These are phyloP conservation scores for Huso huso DNA, from an alignment of 2,797 vertebrate genomes.

Conservation along the genomic window DNA sequence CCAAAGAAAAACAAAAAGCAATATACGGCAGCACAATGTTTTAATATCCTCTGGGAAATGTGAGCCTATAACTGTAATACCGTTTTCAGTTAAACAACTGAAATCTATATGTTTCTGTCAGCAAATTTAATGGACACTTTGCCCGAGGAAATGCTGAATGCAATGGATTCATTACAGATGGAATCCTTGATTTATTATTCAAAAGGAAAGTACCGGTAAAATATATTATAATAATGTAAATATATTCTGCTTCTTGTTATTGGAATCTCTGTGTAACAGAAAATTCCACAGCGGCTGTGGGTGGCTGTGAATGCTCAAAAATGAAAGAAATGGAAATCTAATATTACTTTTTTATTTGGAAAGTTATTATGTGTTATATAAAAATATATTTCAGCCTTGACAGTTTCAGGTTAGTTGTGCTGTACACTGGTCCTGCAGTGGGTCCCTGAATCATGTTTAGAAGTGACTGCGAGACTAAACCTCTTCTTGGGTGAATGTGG, in stretches of 20 bases:
- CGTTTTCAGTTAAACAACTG: conserved; percentile 9
- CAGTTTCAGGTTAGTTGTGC: too few species aligned
- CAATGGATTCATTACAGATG: conserved; percentile 31
- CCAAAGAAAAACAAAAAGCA: not conserved
- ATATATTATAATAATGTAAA: conserved; percentile 21
- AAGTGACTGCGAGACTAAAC: too few species aligned
- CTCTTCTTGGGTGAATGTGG: too few species aligned
- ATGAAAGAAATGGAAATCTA: too few species aligned
- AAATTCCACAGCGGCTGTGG: too few species aligned
- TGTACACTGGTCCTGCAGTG: too few species aligned
- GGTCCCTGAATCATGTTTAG: too few species aligned
- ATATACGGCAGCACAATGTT: conserved; percentile 3
- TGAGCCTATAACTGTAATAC: conserved; percentile 18
- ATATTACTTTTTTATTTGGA: too few species aligned
- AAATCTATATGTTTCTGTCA: conserved; percentile 24
- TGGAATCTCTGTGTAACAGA: not conserved
- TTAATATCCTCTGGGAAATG: conserved; percentile 9
- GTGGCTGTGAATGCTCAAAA: too few species aligned
- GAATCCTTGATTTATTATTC: conserved; percentile 27
- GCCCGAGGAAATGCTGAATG: conserved; percentile 15
- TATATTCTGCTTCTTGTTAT: conserved; percentile 15
- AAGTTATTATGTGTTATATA: too few species aligned
- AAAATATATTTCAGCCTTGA: too few species aligned
- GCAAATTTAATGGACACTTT: conserved; percentile 20
- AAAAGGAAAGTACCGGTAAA: conserved; percentile 18